Percentiles rank a stretch among this genome's conserved stretches.
phyloP scores from a whole-genome alignment of 2,888 invertebrate genomes.

The Drosophila neotestacea region DNA sequence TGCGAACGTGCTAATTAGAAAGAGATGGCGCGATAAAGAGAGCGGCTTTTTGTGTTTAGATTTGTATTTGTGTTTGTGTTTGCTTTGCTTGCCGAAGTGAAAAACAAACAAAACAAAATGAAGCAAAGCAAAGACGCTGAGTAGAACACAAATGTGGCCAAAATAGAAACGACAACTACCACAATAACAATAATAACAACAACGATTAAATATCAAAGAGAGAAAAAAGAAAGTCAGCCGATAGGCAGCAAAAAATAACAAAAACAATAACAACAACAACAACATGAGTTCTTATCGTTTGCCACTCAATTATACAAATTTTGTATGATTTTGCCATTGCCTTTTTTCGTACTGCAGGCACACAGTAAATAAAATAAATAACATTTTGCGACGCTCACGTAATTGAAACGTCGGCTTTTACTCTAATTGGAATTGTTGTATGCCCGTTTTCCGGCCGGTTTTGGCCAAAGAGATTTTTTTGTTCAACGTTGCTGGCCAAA shows the following conservation, averaged over 20 bases:
- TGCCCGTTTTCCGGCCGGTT: conserved; percentile 77
- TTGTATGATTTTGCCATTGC: conserved; percentile 54
- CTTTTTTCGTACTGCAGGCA: conserved; percentile 45
- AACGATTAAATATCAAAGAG: background rate
- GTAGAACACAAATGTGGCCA: conserved; percentile 49
- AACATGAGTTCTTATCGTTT: conserved; percentile 66
- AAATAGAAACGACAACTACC: conserved; percentile 43
- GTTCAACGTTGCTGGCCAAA: conserved; percentile 71
- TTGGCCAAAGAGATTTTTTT: conserved; percentile 58
- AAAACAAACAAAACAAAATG: conserved; percentile 60
- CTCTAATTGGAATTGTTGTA: conserved; percentile 79
- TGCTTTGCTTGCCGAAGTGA: conserved; percentile 28
- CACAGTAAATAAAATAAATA: conserved; percentile 14
- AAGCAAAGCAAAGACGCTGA: conserved; percentile 35
- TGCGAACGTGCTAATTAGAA: conserved; percentile 72
- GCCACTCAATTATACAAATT: conserved; percentile 72
- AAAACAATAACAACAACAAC: conserved; percentile 34
- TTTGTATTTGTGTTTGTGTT: conserved; percentile 37
- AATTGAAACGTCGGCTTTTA: conserved; percentile 71
- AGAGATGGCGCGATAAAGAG: conserved; percentile 27
- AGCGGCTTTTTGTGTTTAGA: conserved; percentile 19
- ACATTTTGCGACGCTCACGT: conserved; percentile 61
- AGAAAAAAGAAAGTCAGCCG: conserved; percentile 54
- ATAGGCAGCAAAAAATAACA: conserved; percentile 2
- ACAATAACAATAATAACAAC: conserved; percentile 12